Percentiles rank a stretch among this genome's conserved stretches.
phyloP scores from a whole-genome alignment of 2,797 vertebrate species.

The Protosalanx chinensis region DNA sequence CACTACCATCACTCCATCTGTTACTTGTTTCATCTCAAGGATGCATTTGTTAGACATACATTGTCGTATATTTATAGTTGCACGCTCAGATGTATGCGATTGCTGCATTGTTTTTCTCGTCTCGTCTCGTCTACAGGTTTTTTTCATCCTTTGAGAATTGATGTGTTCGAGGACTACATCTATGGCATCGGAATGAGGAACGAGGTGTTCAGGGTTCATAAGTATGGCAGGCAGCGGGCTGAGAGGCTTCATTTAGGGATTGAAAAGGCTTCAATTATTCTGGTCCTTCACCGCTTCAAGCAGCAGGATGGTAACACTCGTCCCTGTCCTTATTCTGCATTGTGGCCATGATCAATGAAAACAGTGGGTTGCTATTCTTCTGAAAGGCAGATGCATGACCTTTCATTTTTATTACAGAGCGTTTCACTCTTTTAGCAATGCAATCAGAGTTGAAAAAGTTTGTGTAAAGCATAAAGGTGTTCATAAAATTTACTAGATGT shows the following conservation, averaged over 20 bases:
- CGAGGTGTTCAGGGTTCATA: constrained; percentile 79
- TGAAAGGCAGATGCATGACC: no score
- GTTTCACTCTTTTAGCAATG: no score
- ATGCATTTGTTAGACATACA: no score
- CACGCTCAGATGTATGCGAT: no score
- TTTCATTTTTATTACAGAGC: no score
- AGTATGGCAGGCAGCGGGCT: constrained; percentile 75
- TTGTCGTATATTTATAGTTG: neutral
- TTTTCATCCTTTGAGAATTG: constrained; percentile 82
- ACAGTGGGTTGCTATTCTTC: no score
- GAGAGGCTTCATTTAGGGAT: constrained; percentile 74
- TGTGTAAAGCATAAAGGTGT: no score
- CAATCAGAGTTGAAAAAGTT: no score
- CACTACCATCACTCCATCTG: no score
- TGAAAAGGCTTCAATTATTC: constrained; percentile 79
- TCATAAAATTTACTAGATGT: no score
- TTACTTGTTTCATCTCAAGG: no score
- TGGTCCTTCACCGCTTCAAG: constrained; percentile 84
- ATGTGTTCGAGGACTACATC: constrained; percentile 86
- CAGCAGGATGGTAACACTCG: constrained; percentile 78
- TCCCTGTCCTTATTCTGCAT: neutral
- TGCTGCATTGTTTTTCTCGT: neutral
- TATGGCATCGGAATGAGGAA: constrained; percentile 82
- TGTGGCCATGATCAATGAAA: no score
- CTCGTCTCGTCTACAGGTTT: constrained; percentile 63